Conservation (phyloP, 2,888 invertebrate genomes). For the Beris chalybata region DNA sequence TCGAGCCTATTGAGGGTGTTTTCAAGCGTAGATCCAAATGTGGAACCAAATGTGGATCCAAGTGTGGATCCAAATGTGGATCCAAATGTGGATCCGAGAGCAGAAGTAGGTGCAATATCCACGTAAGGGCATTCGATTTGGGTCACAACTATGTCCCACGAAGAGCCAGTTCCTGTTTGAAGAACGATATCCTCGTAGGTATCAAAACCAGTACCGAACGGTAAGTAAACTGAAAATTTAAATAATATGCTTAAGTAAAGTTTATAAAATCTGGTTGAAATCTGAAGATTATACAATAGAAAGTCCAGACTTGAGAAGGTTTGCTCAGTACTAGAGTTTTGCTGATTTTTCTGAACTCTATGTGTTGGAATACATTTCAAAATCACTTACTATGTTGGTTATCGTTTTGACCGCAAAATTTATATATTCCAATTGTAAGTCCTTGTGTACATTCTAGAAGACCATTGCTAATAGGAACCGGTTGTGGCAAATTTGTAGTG, state of each 20-base stretch:
- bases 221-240: conserved; percentile 45
- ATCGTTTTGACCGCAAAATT: conserved; percentile 64
- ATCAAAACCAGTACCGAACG: conserved; percentile 47
- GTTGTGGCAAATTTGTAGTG: conserved; percentile 44
- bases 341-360: no score
- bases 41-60: no score
- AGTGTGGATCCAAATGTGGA: conserved; percentile 46
- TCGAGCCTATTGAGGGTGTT: background rate
- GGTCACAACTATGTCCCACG: conserved; percentile 65
- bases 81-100: conserved; percentile 50
- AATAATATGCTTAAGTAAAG: no score
- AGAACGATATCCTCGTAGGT: conserved; percentile 55
- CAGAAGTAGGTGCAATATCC: conserved; percentile 42
- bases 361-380: no score
- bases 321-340: no score
- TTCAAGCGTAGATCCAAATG: conserved; percentile 40
- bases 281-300: no score
- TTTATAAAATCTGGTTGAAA: no score
- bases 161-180: conserved; percentile 58
- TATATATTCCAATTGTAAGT: conserved; percentile 46
- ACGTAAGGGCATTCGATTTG: conserved; percentile 62
- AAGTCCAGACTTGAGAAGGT: no score
- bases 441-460: no score
- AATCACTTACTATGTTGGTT: conserved; percentile 62
- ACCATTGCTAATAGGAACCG: background rate